These are phyloP conservation scores for Lithodes maja DNA, from an alignment of 2,888 invertebrate genomes.

Conservation along the genomic window DNA sequence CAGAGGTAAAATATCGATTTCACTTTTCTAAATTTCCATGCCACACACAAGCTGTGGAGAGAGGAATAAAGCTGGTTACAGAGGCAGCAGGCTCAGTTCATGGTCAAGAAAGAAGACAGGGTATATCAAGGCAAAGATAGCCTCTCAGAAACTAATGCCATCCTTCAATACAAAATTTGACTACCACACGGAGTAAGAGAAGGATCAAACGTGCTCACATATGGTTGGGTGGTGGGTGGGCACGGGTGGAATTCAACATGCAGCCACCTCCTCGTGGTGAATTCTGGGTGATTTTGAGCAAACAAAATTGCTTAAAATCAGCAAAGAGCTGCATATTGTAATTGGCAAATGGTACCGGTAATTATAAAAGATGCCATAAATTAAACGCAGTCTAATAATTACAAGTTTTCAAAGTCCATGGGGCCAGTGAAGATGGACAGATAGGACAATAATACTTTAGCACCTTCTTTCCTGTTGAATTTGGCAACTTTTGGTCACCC, in stretches of 20 bases:
- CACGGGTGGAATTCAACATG: not conserved
- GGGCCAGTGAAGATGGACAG: not conserved
- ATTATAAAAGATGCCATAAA: not conserved
- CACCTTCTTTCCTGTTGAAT: not conserved
- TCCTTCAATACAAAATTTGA: not conserved
- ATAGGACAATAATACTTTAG: not conserved
- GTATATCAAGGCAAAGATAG: not conserved
- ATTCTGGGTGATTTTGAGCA: not conserved
- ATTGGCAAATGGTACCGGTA: not conserved
- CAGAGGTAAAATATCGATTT: not conserved
- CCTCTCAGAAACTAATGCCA: not conserved
- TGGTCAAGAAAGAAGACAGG: not conserved
- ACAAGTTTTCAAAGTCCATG: not conserved
- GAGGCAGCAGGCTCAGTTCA: not conserved
- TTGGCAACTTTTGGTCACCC: not conserved
- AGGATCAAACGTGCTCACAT: not conserved
- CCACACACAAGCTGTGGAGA: not conserved
- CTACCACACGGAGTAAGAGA: not conserved
- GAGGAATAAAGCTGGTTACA: not conserved
- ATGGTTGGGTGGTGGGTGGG: slow-evolving; percentile 1
- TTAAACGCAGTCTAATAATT: not conserved
- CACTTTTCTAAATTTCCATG: not conserved
- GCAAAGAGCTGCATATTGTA: not conserved
- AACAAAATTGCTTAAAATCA: not conserved
- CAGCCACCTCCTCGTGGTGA: not conserved